A percentile compares a stretch with the other conserved stretches of the same genome.
phyloP scores from a whole-genome alignment of 2,113 vertebrate species.

The Peromyscus californicus region DNA sequence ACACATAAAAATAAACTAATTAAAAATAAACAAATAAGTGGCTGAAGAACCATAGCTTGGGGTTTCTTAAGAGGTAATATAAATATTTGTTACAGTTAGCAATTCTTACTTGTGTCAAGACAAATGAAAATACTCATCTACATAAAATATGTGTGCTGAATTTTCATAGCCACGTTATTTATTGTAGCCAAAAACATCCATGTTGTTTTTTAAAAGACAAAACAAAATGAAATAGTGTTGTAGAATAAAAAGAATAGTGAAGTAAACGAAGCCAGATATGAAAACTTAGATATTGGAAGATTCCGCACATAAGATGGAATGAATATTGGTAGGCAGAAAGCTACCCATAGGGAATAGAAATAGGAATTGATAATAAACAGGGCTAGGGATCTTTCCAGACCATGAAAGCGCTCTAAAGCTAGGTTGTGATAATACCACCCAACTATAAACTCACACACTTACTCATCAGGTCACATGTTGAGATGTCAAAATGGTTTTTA shows the following conservation, averaged over 20 bases:
- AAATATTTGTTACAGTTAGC: not conserved
- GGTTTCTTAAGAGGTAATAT: conserved; percentile 35
- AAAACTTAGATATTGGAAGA: conserved; percentile 5
- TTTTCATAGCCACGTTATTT: not conserved
- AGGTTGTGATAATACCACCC: not conserved
- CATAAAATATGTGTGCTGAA: not conserved
- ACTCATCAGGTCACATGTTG: not conserved
- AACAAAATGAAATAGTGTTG: not conserved
- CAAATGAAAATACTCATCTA: not conserved
- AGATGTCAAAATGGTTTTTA: not conserved
- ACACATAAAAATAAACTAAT: not conserved
- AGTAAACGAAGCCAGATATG: conserved; percentile 3
- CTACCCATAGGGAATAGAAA: not conserved
- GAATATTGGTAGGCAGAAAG: not conserved
- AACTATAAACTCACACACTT: not conserved
- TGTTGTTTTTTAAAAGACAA: not conserved
- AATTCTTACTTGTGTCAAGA: conserved; percentile 46
- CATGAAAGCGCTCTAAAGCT: not conserved
- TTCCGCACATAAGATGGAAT: not conserved
- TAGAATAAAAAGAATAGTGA: conserved; percentile 19
- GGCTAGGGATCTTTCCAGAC: not conserved
- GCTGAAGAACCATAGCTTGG: not conserved
- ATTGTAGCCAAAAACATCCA: not conserved
- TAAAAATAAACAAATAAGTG: not conserved
- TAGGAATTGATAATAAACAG: not conserved